A percentile compares a stretch with the other conserved stretches of the same genome.
These are phyloP conservation scores for Vanessa atalanta DNA, from an alignment of 1,140 invertebrate genomes.

Conservation along the genomic window DNA sequence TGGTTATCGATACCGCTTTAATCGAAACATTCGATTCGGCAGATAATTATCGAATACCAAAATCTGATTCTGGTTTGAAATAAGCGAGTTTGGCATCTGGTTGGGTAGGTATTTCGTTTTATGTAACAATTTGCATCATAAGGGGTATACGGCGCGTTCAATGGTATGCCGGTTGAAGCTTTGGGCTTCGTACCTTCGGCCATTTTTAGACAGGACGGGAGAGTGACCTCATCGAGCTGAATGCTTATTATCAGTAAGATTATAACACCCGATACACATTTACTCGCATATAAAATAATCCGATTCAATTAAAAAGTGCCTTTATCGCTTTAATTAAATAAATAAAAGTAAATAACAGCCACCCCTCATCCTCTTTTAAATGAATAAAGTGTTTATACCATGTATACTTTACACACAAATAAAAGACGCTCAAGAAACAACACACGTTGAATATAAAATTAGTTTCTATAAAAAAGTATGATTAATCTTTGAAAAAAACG, in stretches of 20 bases:
- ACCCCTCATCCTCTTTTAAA: not conserved
- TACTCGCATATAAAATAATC: not conserved
- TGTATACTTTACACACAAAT: not conserved
- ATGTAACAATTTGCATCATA: constrained; percentile 33
- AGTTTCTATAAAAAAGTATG: constrained; percentile 37
- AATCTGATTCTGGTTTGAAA: constrained; percentile 20
- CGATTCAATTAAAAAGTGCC: not conserved
- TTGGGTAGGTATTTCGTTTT: constrained; percentile 27
- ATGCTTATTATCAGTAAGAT: constrained; percentile 10
- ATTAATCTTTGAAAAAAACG: constrained; percentile 27
- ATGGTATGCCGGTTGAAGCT: constrained; percentile 20
- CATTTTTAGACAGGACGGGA: constrained; percentile 32
- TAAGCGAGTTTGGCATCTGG: constrained; percentile 25
- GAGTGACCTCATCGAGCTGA: constrained; percentile 25
- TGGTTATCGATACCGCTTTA: constrained; percentile 9
- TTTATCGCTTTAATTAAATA: not conserved
- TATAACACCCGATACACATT: not conserved
- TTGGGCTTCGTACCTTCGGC: constrained; percentile 18
- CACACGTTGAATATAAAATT: constrained; percentile 30
- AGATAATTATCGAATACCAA: constrained; percentile 21
- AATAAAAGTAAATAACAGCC: not conserved
- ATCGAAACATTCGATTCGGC: constrained; percentile 13
- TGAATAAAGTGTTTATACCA: not conserved
- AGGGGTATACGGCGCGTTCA: constrained; percentile 15
- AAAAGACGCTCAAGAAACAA: constrained; percentile 4